Evolutionary conservation across 2,797 vertebrate genomes (phyloP), one percentile per base, ranked within the genome.

Genomic region (Lates japonicus): DNA sequence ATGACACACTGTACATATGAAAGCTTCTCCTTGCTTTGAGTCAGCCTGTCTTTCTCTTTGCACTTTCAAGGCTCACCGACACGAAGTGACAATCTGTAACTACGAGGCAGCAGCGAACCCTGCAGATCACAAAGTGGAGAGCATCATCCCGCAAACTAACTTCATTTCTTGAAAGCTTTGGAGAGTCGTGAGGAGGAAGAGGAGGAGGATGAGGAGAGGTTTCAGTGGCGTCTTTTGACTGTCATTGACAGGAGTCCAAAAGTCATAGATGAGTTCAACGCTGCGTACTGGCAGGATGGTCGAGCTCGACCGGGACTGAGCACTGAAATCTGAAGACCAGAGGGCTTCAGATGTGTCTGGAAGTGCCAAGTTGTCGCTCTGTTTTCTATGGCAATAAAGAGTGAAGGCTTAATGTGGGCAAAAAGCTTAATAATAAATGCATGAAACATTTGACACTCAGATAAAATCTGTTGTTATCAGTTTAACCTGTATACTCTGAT

Each of bases 61-160:
- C 49, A 33, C 31, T 48, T 69, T 87, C 17, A 75, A 99, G 98
- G 95, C 97, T 85, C 93, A 96, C 87, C 96, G 98, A 76, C 98
- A 99, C 10, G 96, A 98, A 82, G 97, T 99, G 89, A 99, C 97
- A 8, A 97, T 99, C 95, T 99, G 98, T 90, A 99, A 95, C 93
- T 99, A 99, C 1, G 98, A 99, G 91, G 96, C 97, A 0, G 78
- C 97, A 0, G 98, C 98, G 2, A 99, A 98, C 91, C 98, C 98
- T 0, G 96, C 97, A 0, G 98, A 99, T 92, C 98, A 99, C 94
- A 97, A 94, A 91, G 57, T 97, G 86, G 95, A 97, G 77, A 96
- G 95, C 52, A 93, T 98, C 84, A 96, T 96, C 46, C 97, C 97
- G 0, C 97, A 97, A 89, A 98, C 97, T 22, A 97, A 98, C 85